Conservation (phyloP, 2,797 vertebrate genomes). For the Eulemur rubriventer region DNA sequence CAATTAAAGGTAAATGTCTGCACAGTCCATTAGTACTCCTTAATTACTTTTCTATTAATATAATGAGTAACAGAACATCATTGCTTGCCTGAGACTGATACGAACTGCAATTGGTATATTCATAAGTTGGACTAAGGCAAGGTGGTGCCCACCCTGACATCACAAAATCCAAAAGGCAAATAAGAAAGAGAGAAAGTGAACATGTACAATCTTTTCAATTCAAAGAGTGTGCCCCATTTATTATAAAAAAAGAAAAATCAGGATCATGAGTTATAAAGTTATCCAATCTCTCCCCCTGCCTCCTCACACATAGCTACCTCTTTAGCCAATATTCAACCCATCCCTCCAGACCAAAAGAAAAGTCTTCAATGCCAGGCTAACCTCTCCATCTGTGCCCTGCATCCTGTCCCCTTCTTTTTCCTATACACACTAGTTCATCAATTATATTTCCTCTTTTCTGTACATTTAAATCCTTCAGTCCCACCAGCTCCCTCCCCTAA, state of each 20-base stretch:
- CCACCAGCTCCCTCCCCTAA: background rate
- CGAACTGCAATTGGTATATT: background rate
- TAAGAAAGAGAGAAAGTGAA: background rate
- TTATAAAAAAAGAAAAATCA: background rate
- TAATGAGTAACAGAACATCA: background rate
- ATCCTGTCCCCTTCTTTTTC: background rate
- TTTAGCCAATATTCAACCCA: background rate
- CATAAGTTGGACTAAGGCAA: background rate
- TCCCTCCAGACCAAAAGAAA: background rate
- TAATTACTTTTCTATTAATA: slow-evolving; percentile 10
- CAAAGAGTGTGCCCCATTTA: background rate
- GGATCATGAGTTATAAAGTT: background rate
- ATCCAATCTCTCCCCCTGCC: background rate
- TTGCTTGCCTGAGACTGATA: background rate
- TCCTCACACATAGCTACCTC: background rate
- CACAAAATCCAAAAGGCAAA: background rate
- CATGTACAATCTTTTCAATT: background rate
- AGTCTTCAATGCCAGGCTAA: background rate
- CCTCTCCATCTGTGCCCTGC: background rate
- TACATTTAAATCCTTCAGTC: background rate
- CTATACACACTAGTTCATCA: background rate
- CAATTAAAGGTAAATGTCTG: background rate
- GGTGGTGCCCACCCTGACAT: background rate
- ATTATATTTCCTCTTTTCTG: background rate
- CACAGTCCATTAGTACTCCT: background rate